Base-by-base conservation (phyloP, 2,797 vertebrate genomes). In the Ctenochaetus hawaiiensis region DNA sequence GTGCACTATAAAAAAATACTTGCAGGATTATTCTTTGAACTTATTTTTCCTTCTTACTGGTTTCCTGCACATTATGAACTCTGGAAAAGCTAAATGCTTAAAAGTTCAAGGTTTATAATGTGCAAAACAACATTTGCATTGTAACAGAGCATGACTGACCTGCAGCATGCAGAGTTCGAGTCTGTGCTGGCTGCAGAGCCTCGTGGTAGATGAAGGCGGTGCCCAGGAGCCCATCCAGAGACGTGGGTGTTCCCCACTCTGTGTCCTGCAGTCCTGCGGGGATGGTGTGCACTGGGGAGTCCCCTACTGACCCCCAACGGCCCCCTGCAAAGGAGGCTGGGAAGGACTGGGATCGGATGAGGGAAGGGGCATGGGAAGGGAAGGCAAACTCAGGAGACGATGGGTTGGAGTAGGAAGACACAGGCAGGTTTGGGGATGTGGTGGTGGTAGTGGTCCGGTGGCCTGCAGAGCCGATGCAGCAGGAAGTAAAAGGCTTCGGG, bases 391-490 rank as follows among this genome's bases (percentile, higher is more conserved):
- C 97, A 0, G 85, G 70, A 0, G 94, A 90, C 0, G 93, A 91
- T 0, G 83, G 87, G 8, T 20, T 78, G 41, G 93, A 91, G 13
- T 85, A 26, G 0, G 92, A 87, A 0, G 88, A 83, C 0, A 2
- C 59, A 34, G 87, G 75, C 30, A 95, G 89, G 72, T 93, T 94
- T 6, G 95, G 94, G 0, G 95, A 94, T 81, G 95, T 95, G 66
- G 93, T 93, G 71, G 97, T 98, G 18, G 97, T 98, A 44, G 95
- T 96, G 18, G 97, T 98, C 43, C 98, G 96, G 90, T 99, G 96
- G 53, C 98, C 98, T 0, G 98, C 98, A 0, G 97, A 98, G 59
- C 98, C 98, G 0, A 99, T 99, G 87, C 97, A 99, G 94, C 98
- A 99, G 82, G 97, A 99, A 8, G 97, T 98, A 90, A 99, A 99